Base-by-base conservation (phyloP, 2,888 invertebrate species). In the Danaus chrysippus region DNA sequence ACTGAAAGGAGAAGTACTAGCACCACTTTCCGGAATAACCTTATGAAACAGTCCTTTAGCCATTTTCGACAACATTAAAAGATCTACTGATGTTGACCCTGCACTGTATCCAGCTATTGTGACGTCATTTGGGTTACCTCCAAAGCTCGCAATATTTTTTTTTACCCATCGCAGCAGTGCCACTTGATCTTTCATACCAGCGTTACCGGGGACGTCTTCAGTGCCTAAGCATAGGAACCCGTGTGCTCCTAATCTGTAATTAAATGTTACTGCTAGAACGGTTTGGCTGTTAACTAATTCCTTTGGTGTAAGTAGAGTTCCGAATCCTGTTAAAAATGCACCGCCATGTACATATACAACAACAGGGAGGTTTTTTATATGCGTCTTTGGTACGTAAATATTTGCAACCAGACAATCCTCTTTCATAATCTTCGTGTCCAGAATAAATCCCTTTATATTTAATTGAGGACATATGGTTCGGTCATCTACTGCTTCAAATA, bases 271-370 rank as follows among this genome's bases (percentile, higher is more conserved):
- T 10, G 64, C 65, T 52, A 83, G 74, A 0, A 82, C 56, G 66
- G 80, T 64, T 19, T 76, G 72, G 0, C 65, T 65, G 1, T 62
- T 61, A 0, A 73, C 71, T 10, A 83, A 63, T 58, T 75, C 75
- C 15, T 66, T 73, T 2, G 72, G 73, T 52, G 70, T 66, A 0
- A 71, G 2, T 17, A 55, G 63, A 58, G 78, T 71, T 2, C 84
- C 82, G 41, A 62, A 73, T 9, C 86, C 87, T 1, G 73, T 53
- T 69, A 82, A 74, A 63, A 78, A 88, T 1, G 76, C 84, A 6
- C 90, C 90, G n/a, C 88, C 89, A 56, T 90, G 91, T 0, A 90
- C 72, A 54, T 76, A 73, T 10, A 89, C 81, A 43, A 88, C 68
- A 1, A 90, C 90, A 2, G 89, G 82, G 9, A 72, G 44, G 42